Evolutionary conservation across 2,888 invertebrate genomes (phyloP).

Genomic region (Congeria kusceri): DNA sequence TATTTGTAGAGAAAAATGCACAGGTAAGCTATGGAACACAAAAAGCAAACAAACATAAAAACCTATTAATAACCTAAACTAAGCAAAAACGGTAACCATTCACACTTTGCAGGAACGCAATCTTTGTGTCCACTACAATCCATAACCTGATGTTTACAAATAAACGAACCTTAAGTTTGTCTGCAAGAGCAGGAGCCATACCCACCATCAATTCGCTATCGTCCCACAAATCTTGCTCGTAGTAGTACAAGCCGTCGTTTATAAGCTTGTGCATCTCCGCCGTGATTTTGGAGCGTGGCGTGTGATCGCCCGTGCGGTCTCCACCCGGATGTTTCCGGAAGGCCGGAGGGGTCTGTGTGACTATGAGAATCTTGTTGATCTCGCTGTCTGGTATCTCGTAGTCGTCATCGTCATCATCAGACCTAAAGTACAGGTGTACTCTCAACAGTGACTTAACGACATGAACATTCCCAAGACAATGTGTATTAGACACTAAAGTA

Average conservation of each 20-base stretch:
- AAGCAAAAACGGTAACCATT: too few species aligned
- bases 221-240: slow-evolving; percentile 97
- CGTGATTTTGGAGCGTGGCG: slow-evolving; percentile 95
- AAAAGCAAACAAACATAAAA: too few species aligned
- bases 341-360: slow-evolving; percentile 91
- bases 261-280: slow-evolving; percentile 97
- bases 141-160: too few species aligned
- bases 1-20: too few species aligned
- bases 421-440: slow-evolving; percentile 74
- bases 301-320: slow-evolving; percentile 96
- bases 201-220: slow-evolving; percentile 81
- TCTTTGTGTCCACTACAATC: too few species aligned
- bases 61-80: too few species aligned
- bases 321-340: slow-evolving; percentile 93
- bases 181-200: slow-evolving; percentile 28
- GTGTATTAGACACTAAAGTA: too few species aligned
- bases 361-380: slow-evolving; percentile 96
- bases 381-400: slow-evolving; percentile 96
- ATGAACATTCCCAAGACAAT: too few species aligned
- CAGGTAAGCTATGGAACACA: too few species aligned
- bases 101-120: too few species aligned
- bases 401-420: slow-evolving; percentile 88
- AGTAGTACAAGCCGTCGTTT: slow-evolving; percentile 97
- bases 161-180: too few species aligned
- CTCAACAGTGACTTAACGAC: too few species aligned